Conservation (phyloP, 2,797 vertebrate genomes). For the Tapera naevia region DNA sequence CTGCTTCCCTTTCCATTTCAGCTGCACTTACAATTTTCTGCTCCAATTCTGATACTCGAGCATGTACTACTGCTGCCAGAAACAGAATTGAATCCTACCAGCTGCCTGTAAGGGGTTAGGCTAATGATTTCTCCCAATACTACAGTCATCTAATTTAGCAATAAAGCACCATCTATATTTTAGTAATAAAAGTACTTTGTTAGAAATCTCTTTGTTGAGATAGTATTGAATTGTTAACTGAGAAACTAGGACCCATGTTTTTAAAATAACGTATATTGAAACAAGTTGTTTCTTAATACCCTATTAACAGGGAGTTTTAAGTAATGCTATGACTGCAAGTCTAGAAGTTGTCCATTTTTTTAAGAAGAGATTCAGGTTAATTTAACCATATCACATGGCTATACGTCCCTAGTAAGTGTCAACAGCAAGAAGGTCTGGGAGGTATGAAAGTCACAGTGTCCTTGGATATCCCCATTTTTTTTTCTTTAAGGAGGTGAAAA, state of each 20-base stretch:
- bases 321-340: not conserved
- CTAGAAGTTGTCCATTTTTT: not conserved
- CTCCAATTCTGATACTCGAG: slow-evolving; percentile 62
- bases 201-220: not conserved
- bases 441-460: not conserved
- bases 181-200: not conserved
- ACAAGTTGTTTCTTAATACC: not conserved
- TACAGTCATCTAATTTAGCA: not conserved
- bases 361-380: not conserved
- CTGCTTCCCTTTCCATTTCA: slow-evolving; percentile 48
- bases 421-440: not conserved
- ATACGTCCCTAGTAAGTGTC: not conserved
- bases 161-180: not conserved
- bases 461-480: not conserved
- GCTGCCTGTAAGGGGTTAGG: slow-evolving; percentile 35
- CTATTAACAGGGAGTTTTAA: not conserved
- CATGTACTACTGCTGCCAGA: slow-evolving; percentile 57
- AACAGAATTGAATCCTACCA: slow-evolving; percentile 49
- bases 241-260: not conserved
- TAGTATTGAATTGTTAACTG: not conserved
- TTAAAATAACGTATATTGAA: not conserved
- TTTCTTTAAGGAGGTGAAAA: not conserved
- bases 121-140: not conserved
- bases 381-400: not conserved
- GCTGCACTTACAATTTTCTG: slow-evolving; percentile 67